Base-by-base conservation (phyloP, 2,888 invertebrate genomes). In the Criorhina ranunculi region DNA sequence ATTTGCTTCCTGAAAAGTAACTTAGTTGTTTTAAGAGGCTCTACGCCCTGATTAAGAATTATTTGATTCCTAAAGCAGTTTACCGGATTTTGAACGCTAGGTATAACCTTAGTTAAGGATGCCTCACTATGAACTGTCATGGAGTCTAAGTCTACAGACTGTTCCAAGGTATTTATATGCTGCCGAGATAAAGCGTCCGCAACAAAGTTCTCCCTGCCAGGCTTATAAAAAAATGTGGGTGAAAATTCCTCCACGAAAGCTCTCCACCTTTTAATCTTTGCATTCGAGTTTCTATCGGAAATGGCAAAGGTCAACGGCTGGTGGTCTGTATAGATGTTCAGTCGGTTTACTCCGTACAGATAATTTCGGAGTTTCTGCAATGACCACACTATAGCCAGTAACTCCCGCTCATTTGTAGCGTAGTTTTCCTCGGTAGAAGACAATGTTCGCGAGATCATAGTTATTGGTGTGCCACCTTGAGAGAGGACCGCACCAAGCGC, bases 261-360 rank as follows among this genome's bases (percentile, higher is more conserved):
- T 9, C 35, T 7, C 35, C 35, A 35, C 42, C 31, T 12, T 29
- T 29, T 60, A 31, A 44, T 44, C 31, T 62, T 79, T 12, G 42
- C 64, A 15, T 79, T 81, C 0, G 78, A 70, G 24, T 77, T 83
- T 57, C 67, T 79, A 6, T 83, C 70, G 6, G 76, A 77, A 33
- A 80, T 78, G 1, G 60, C 67, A 66, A 60, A 59, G 33, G 17
- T 53, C n/a, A 82, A n/a, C 1, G 75, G 75, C 24, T 85, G 76
- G 62, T 76, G 78, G 40, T 75, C 78, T 8, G 78, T 81, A 29
- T 46, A 77, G 7, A 70, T 76, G 35, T 83, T 75, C 0, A 86
- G 44, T 15, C 40, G 29, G 8, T 44, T 72, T 17, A 44, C 64
- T 11, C 62, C 78, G 19, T 78, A 78, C 8, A 70, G 31, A 55